These are phyloP conservation scores for Bovichtus variegatus DNA, from an alignment of 2,797 vertebrate genomes.

Conservation along the genomic window DNA sequence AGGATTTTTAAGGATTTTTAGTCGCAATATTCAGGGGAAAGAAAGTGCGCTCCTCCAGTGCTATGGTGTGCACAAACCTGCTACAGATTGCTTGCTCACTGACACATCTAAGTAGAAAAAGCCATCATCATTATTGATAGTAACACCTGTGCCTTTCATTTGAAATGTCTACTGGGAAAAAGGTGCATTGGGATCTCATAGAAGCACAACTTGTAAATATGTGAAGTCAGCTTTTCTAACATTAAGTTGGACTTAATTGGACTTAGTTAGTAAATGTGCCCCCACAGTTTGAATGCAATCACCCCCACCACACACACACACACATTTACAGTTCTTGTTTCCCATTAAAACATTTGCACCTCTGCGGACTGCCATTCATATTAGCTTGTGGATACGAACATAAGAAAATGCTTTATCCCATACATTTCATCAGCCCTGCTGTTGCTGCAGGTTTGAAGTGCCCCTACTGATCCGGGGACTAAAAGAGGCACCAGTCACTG, in stretches of 20 bases:
- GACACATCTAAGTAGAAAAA: background rate
- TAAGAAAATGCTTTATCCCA: background rate
- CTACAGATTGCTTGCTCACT: background rate
- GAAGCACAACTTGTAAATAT: too few species aligned
- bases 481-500: too few species aligned
- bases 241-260: too few species aligned
- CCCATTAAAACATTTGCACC: too few species aligned
- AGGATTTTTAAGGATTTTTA: background rate
- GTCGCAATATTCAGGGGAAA: background rate
- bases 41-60: background rate
- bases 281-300: background rate
- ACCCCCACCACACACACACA: too few species aligned
- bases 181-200: background rate
- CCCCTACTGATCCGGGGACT: background rate
- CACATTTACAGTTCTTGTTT: too few species aligned
- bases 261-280: background rate
- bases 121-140: background rate
- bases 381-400: too few species aligned
- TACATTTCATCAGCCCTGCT: background rate
- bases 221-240: too few species aligned
- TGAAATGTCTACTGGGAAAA: background rate
- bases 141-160: background rate
- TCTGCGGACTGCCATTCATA: too few species aligned
- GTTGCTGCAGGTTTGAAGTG: background rate
- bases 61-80: background rate